Base-by-base conservation (phyloP, 2,113 vertebrate genomes). In the Ptilorrhoa leucosticta region DNA sequence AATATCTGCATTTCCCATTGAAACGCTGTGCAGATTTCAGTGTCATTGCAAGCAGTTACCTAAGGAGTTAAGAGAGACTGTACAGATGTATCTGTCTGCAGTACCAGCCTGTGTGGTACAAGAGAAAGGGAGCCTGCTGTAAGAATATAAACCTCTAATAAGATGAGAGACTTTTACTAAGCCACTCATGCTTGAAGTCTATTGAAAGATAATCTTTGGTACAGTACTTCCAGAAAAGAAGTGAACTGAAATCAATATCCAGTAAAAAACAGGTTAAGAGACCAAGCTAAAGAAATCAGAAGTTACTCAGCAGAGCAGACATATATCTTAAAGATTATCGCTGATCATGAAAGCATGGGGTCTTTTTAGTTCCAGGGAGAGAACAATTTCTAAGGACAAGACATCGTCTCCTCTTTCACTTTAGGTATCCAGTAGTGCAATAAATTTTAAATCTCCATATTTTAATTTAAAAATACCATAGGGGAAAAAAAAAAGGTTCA, bases 161-260 rank as follows among this genome's bases (percentile, higher is more conserved):
- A 72, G 66, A 91, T 64, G 78, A 95, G 89, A 77, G 72, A 94
- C 77, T 93, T 95, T 83, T 57, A 48, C 84, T 95, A 93, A 95
- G 77, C 73, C 48, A 75, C 77, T 93, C 81, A 82, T 82, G 61
- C 81, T 89, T 89, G 69, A 65, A 95, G 69, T 48, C 87, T 87
- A 79, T 87, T 94, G 87, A 89, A 93, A 95, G 73, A 93, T 87
- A 95, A 87, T 94, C 94, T 96, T 93, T 65, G 65, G 81, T 96
- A 96, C 81, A 82, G 73, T 79, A 87, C 48, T 87, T 89, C 57
- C 81, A 91, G 78, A 94, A 93, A 79, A 84, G 53, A 57, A 69
- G 81, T 87, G 81, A 96, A 96, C 57, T 87, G 89, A 96, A 97
- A 95, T 94, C 91, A 65, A 93, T 96, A 84, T 76, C 70, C 73